These are phyloP conservation scores for Haplochromis burtoni DNA, from an alignment of 2,113 vertebrate species.

Conservation along the genomic window DNA sequence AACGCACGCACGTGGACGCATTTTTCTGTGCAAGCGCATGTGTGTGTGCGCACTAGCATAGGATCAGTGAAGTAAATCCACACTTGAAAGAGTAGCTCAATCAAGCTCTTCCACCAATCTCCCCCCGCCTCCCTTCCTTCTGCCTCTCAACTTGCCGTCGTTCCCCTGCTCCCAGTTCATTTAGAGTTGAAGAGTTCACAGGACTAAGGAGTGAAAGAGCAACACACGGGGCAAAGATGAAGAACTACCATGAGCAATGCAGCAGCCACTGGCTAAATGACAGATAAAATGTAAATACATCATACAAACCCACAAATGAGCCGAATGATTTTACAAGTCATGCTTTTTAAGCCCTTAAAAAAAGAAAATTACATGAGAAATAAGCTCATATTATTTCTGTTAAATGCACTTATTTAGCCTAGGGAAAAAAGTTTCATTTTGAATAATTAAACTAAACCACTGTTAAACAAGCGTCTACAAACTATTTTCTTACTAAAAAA, in stretches of 20 bases:
- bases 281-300: not conserved
- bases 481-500: not conserved
- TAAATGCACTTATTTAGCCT: not conserved
- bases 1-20: not conserved
- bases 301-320: not conserved
- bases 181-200: constrained; percentile 56
- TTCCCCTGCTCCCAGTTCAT: constrained; percentile 44
- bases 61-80: constrained; percentile 69
- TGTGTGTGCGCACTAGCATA: not conserved
- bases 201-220: constrained; percentile 17
- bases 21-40: not conserved
- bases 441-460: not conserved
- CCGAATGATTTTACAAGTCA: not conserved
- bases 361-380: not conserved
- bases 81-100: constrained; percentile 72
- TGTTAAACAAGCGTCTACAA: not conserved
- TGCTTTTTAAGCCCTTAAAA: not conserved
- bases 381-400: not conserved
- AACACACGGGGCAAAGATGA: not conserved
- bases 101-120: constrained; percentile 42
- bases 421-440: not conserved
- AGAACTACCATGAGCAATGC: not conserved
- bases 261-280: not conserved
- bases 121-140: not conserved
- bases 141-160: constrained; percentile 25